These are phyloP conservation scores for Drosophila mimetica DNA, from an alignment of 2,888 invertebrate species.

Conservation along the genomic window DNA sequence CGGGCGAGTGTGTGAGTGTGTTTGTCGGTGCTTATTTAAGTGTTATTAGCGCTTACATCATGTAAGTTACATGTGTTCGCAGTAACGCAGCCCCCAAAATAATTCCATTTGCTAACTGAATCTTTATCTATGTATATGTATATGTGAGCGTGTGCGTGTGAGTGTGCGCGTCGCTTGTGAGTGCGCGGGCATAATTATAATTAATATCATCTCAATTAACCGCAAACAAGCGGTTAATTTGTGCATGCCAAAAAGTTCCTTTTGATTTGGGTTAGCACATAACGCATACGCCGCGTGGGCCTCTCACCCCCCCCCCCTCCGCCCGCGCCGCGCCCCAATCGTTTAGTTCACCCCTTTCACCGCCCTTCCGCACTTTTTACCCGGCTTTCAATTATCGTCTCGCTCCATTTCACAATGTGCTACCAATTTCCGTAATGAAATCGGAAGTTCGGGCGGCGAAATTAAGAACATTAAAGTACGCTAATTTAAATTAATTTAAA, in stretches of 20 bases:
- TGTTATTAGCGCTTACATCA: slow-evolving; percentile 72
- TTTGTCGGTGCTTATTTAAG: slow-evolving; percentile 64
- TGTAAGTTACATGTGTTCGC: slow-evolving; percentile 60
- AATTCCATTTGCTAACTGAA: slow-evolving; percentile 72
- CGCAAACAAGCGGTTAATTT: slow-evolving; percentile 78
- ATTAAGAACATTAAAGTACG: no score
- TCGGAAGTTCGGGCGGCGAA: neutral
- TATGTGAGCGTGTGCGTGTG: no score
- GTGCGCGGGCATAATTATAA: slow-evolving; percentile 60
- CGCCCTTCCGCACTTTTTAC: neutral
- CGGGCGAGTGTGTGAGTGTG: slow-evolving; percentile 25
- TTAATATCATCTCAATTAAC: slow-evolving; percentile 79
- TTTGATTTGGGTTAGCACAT: slow-evolving; percentile 40
- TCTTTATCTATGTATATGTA: slow-evolving; percentile 35
- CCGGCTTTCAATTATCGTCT: slow-evolving; percentile 21
- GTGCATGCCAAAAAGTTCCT: slow-evolving; percentile 57
- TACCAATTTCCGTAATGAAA: slow-evolving; percentile 58
- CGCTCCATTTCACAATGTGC: slow-evolving; percentile 54
- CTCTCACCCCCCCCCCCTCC: slow-evolving; percentile 18
- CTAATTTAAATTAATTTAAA: no score
- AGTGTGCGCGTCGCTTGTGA: slow-evolving; percentile 8
- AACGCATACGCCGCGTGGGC: slow-evolving; percentile 50
- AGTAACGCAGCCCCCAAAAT: slow-evolving; percentile 54
- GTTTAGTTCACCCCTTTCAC: neutral
- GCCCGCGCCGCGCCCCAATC: neutral